phyloP scores from a whole-genome alignment of 2,113 vertebrate species.

The Heloderma charlesbogerti region DNA sequence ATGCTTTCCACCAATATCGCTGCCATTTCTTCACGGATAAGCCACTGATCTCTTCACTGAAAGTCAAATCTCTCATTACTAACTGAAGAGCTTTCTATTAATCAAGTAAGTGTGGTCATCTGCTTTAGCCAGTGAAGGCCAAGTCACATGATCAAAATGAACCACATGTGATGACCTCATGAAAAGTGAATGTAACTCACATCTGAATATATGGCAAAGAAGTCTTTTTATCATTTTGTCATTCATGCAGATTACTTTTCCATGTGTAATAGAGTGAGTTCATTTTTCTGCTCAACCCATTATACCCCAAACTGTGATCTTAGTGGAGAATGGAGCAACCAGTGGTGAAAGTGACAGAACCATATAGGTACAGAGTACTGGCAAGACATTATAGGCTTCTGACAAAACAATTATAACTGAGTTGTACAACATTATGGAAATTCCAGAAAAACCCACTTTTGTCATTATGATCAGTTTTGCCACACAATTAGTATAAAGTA shows the following conservation, averaged over 20 bases:
- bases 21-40: not conserved
- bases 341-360: conserved; percentile 8
- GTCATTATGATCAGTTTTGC: not conserved
- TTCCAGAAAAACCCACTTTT: conserved; percentile 15
- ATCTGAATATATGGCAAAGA: conserved; percentile 1
- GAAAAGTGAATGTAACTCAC: conserved; percentile 2
- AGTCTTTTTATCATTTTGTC: conserved; percentile 16
- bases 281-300: conserved; percentile 20
- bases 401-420: not conserved
- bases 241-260: conserved; percentile 3
- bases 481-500: not conserved
- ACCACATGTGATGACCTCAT: conserved; percentile 5
- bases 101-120: not conserved
- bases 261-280: conserved; percentile 19
- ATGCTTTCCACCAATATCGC: not conserved
- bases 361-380: not conserved
- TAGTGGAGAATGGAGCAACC: conserved; percentile 17
- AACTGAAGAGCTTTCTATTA: not conserved
- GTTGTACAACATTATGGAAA: not conserved
- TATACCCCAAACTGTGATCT: not conserved
- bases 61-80: not conserved
- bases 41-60: not conserved
- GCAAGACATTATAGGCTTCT: not conserved
- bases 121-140: not conserved
- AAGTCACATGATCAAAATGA: not conserved